Percentiles rank a stretch among this genome's conserved stretches.
Evolutionary conservation across 2,888 invertebrate species (phyloP).

Genomic region (Megalurothrips usitatus): DNA sequence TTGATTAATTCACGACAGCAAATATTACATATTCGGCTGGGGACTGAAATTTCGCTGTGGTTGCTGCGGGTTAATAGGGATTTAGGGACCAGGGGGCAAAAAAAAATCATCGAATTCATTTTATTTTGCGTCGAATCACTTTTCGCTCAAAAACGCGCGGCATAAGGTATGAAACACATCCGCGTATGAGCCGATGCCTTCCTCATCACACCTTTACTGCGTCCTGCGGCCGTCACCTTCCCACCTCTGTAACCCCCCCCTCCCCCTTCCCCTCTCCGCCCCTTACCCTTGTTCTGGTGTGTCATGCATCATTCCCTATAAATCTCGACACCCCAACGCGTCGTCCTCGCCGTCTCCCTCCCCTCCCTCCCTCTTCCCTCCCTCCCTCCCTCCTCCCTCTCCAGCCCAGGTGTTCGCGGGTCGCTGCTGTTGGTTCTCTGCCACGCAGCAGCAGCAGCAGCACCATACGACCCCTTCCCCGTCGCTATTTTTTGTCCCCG

Average conservation of each 20-base stretch:
- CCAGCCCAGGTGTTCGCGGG: slow-evolving; percentile 1
- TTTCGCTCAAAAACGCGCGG: too few relatives aligned
- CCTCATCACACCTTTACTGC: too few relatives aligned
- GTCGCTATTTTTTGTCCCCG: slow-evolving; percentile 13
- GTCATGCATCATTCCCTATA: slow-evolving; percentile 26
- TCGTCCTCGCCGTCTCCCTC: not conserved
- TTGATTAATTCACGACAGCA: too few relatives aligned
- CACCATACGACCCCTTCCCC: not conserved
- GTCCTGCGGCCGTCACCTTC: not conserved
- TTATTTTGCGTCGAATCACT: too few relatives aligned
- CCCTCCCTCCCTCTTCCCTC: not conserved
- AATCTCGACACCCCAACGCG: slow-evolving; percentile 21
- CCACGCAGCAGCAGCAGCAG: not conserved
- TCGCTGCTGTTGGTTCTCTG: not conserved
- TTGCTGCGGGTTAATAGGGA: too few relatives aligned
- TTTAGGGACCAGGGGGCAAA: too few relatives aligned
- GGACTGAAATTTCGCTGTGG: too few relatives aligned
- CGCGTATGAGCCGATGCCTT: too few relatives aligned
- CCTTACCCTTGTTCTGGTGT: slow-evolving; percentile 18
- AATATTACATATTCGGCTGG: too few relatives aligned
- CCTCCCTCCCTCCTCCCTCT: not conserved
- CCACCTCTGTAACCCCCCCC: not conserved
- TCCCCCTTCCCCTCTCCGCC: not conserved
- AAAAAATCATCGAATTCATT: too few relatives aligned
- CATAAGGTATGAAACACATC: too few relatives aligned